Evolutionary conservation across 2,797 vertebrate genomes (phyloP).

Genomic region (Thripadectes ignobilis): DNA sequence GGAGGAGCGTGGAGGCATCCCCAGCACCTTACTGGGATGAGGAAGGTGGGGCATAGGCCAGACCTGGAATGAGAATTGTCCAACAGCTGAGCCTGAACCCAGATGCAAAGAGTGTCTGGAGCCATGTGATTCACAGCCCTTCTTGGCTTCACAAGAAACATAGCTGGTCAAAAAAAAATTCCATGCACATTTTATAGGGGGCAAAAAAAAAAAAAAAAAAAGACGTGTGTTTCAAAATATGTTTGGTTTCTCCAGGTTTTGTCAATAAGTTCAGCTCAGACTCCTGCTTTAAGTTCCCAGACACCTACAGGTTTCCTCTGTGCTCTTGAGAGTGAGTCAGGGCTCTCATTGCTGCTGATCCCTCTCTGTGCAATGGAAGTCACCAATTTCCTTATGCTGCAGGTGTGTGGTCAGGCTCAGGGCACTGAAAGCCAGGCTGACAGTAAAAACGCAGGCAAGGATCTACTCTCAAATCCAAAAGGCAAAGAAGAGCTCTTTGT

Average conservation of each 20-base stretch:
- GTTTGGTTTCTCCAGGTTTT: background rate
- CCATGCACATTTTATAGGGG: background rate
- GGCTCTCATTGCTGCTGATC: background rate
- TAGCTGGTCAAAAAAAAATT: background rate
- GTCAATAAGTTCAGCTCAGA: background rate
- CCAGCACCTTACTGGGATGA: background rate
- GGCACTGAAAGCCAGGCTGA: background rate
- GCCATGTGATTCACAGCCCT: fast-evolving
- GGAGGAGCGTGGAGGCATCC: background rate
- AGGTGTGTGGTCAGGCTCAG: background rate
- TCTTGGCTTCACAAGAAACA: background rate
- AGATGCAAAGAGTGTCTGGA: background rate
- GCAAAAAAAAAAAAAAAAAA: background rate
- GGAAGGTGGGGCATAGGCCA: background rate
- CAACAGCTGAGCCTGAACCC: fast-evolving
- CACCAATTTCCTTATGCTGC: background rate
- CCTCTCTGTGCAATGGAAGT: fast-evolving
- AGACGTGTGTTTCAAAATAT: background rate
- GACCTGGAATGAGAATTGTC: background rate
- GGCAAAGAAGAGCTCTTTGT: background rate
- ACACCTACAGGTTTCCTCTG: background rate
- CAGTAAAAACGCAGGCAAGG: background rate
- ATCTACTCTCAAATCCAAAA: background rate
- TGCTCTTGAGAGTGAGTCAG: background rate
- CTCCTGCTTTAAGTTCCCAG: background rate